Evolutionary conservation across 2,113 vertebrate genomes (phyloP).

Genomic region (Grallaria varia): DNA sequence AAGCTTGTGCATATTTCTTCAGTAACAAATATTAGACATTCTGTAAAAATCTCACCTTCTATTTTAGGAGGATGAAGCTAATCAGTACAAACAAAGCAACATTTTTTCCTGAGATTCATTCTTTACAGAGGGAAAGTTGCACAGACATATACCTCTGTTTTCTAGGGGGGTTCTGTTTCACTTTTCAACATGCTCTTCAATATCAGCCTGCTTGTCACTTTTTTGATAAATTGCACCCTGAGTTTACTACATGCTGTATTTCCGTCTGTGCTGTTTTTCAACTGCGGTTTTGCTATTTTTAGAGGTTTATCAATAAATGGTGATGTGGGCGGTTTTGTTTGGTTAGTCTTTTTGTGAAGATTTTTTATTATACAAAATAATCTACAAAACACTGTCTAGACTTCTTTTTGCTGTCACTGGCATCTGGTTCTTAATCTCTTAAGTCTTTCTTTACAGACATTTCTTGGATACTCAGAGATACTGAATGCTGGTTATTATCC

Average conservation of each 20-base stretch:
- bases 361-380: neutral
- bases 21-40: neutral
- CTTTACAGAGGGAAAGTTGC: neutral
- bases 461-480: conserved; percentile 1
- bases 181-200: neutral
- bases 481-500: neutral
- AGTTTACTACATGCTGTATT: neutral
- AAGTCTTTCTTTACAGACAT: conserved; percentile 12
- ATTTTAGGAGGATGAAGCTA: neutral
- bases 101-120: neutral
- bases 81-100: neutral
- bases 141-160: neutral
- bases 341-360: neutral
- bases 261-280: neutral
- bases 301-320: neutral
- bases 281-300: neutral
- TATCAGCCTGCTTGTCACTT: neutral
- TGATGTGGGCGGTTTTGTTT: neutral
- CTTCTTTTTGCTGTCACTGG: conserved; percentile 18
- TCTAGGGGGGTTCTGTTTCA: neutral
- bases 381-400: neutral
- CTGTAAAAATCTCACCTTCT: neutral
- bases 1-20: neutral
- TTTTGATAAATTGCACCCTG: neutral
- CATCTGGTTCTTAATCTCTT: conserved; percentile 31